These are phyloP conservation scores for Lissocephala sabroskyi DNA, from an alignment of 2,888 invertebrate species.

Conservation along the genomic window DNA sequence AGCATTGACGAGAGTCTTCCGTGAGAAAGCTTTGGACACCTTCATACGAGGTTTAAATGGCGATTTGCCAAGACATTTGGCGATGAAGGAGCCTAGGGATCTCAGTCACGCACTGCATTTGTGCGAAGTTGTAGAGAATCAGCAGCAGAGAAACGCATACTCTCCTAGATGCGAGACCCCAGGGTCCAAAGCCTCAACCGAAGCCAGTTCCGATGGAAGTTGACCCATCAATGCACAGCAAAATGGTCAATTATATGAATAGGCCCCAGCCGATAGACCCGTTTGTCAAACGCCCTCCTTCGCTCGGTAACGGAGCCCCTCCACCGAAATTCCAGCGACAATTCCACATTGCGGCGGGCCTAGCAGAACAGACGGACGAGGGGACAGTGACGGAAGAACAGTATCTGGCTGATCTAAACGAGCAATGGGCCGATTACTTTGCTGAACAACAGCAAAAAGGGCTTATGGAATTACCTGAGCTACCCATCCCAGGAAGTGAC, in stretches of 20 bases:
- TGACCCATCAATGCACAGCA: slow-evolving; percentile 3
- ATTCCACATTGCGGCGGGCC: slow-evolving; percentile 12
- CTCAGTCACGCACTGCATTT: slow-evolving; percentile 28
- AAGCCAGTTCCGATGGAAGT: slow-evolving; percentile 19
- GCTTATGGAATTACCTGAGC: not conserved
- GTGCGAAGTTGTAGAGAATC: slow-evolving; percentile 21
- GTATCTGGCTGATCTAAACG: not conserved
- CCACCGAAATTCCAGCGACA: slow-evolving; percentile 12
- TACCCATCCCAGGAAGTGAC: too few relatives aligned
- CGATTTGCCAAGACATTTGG: slow-evolving; percentile 23
- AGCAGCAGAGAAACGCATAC: slow-evolving; percentile 3
- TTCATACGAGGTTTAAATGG: slow-evolving; percentile 31
- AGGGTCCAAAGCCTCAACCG: slow-evolving; percentile 8
- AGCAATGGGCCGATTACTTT: not conserved
- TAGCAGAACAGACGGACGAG: slow-evolving; percentile 1
- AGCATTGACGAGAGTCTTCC: slow-evolving; percentile 19
- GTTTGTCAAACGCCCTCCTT: slow-evolving; percentile 16
- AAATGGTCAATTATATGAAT: slow-evolving; percentile 17
- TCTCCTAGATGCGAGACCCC: not conserved
- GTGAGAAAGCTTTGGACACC: slow-evolving; percentile 34
- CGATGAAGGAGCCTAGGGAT: slow-evolving; percentile 28
- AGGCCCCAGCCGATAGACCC: slow-evolving; percentile 9
- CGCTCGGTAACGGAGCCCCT: not conserved
- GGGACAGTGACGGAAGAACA: not conserved
- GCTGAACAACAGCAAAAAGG: not conserved